Evolutionary conservation across 2,113 vertebrate species (phyloP).

Genomic region (Nestor notabilis): DNA sequence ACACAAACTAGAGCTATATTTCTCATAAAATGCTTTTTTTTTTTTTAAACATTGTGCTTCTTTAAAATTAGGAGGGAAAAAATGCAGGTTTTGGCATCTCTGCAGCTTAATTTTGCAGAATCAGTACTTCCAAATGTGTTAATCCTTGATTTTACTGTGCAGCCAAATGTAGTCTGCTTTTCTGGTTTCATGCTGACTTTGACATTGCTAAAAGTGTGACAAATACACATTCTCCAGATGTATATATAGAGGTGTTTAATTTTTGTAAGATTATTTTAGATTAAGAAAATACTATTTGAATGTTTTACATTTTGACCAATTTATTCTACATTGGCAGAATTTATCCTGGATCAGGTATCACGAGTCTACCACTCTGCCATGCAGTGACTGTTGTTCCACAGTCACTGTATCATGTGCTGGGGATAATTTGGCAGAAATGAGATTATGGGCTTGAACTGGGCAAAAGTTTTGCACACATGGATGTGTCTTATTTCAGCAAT

Average conservation of each 20-base stretch:
- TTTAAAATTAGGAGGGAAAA: not conserved
- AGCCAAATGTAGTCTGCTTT: not conserved
- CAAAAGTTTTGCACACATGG: not conserved
- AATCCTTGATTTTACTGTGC: not conserved
- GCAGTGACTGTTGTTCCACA: not conserved
- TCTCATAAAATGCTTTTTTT: not conserved
- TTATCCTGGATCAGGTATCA: not conserved
- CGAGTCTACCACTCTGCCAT: not conserved
- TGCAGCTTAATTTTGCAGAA: not conserved
- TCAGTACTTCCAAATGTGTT: not conserved
- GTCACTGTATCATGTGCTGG: not conserved
- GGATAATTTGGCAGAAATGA: not conserved
- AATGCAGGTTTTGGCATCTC: not conserved
- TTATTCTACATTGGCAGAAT: not conserved
- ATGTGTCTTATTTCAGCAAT: not conserved
- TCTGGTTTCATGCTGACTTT: not conserved
- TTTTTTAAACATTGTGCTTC: not conserved
- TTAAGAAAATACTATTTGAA: not conserved
- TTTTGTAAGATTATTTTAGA: not conserved
- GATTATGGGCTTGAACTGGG: not conserved
- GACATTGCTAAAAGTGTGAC: not conserved
- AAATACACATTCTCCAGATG: not conserved
- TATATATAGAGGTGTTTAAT: not conserved
- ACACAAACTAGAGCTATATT: not conserved
- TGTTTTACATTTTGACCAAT: not conserved